Evolutionary conservation across 2,113 vertebrate species (phyloP).

Genomic region (Eidolon helvum): DNA sequence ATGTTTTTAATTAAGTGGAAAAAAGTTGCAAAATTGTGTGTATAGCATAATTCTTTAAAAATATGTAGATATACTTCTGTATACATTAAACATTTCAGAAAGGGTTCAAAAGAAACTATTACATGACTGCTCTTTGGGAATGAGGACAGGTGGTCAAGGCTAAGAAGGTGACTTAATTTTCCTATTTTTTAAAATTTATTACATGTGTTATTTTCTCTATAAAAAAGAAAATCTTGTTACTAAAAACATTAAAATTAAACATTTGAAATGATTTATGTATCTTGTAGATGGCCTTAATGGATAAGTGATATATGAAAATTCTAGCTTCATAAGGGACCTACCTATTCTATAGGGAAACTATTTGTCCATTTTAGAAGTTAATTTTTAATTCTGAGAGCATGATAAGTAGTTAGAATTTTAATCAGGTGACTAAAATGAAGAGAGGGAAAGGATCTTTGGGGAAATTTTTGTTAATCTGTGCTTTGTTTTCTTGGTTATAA

Average conservation of each 20-base stretch:
- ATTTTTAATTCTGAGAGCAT: constrained; percentile 13
- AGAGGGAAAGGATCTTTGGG: background rate
- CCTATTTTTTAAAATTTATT: background rate
- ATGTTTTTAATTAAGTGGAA: background rate
- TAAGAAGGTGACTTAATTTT: background rate
- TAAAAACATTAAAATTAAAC: constrained; percentile 23
- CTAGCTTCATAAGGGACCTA: background rate
- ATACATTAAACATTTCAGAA: background rate
- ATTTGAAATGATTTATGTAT: background rate
- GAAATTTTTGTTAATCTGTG: background rate
- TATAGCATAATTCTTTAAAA: background rate
- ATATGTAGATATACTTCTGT: background rate
- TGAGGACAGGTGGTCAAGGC: background rate
- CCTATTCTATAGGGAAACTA: background rate
- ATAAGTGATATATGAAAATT: background rate
- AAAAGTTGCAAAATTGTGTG: background rate
- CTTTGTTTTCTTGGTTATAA: constrained; percentile 6
- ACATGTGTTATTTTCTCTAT: background rate
- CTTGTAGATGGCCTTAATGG: background rate
- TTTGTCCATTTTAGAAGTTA: background rate
- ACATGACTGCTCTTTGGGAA: background rate
- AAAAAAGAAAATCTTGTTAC: background rate
- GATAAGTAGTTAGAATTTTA: background rate
- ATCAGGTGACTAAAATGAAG: background rate
- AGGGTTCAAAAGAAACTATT: background rate